Percentiles rank a stretch among this genome's conserved stretches.
Evolutionary conservation across 2,797 vertebrate species (phyloP).

Genomic region (Orestias chungarensis): DNA sequence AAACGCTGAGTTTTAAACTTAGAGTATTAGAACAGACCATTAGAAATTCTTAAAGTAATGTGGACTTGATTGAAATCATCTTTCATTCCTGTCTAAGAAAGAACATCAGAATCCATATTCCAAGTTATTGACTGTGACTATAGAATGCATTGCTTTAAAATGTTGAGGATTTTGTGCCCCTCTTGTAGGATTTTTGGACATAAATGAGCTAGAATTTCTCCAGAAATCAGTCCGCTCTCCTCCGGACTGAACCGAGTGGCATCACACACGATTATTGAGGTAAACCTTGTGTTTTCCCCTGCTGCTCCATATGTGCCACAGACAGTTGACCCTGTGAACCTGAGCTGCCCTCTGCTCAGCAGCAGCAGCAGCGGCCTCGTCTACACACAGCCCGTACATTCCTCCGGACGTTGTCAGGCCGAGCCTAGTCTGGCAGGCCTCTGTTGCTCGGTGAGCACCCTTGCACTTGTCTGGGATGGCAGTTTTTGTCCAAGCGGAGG

Average conservation of each 20-base stretch:
- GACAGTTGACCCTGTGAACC: constrained; percentile 73
- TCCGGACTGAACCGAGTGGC: too few species aligned
- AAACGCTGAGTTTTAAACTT: too few species aligned
- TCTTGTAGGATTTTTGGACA: not conserved
- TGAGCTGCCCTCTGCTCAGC: constrained; percentile 54
- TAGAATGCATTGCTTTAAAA: too few species aligned
- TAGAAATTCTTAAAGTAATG: too few species aligned
- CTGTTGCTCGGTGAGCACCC: constrained; percentile 55
- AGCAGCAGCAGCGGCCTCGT: constrained; percentile 63
- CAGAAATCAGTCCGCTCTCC: not conserved
- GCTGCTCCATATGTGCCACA: constrained; percentile 51
- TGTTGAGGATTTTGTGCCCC: not conserved
- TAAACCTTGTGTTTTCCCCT: constrained; percentile 8
- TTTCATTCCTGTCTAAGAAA: too few species aligned
- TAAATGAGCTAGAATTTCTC: not conserved
- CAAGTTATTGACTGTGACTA: too few species aligned
- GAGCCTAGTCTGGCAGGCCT: constrained; percentile 73
- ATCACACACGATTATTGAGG: too few species aligned
- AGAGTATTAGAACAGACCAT: too few species aligned
- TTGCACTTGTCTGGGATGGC: constrained; percentile 50
- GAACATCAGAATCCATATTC: too few species aligned
- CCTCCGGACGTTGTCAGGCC: constrained; percentile 74
- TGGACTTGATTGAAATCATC: too few species aligned
- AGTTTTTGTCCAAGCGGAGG: constrained; percentile 32
- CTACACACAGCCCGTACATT: constrained; percentile 71